Evolutionary conservation across 2,888 invertebrate genomes (phyloP).

Genomic region (Priocnemis perturbator): DNA sequence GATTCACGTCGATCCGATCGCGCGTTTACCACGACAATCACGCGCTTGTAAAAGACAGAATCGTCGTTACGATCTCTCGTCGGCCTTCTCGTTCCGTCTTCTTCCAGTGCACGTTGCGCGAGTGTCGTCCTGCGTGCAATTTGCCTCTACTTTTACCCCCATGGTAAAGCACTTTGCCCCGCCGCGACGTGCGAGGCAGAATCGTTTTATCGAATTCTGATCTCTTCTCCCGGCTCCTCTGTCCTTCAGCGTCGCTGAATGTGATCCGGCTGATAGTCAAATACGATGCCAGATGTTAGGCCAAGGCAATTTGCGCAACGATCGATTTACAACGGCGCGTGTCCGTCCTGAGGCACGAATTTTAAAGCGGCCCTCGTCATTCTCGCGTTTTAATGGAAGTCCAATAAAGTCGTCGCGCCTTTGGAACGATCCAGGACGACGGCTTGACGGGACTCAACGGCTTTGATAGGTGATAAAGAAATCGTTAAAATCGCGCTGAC

Average conservation of each 20-base stretch:
- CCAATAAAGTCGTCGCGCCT: constrained; percentile 53
- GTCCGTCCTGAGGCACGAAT: constrained; percentile 18
- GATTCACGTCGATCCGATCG: constrained; percentile 49
- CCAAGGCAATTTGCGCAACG: constrained; percentile 60
- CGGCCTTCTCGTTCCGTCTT: constrained; percentile 16
- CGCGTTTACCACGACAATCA: constrained; percentile 47
- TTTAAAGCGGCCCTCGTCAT: constrained; percentile 3
- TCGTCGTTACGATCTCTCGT: constrained; percentile 40
- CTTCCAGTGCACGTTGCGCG: constrained; percentile 15
- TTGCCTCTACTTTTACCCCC: constrained; percentile 26
- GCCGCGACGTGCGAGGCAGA: constrained; percentile 29
- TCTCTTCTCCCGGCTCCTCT: constrained; percentile 44
- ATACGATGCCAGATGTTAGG: constrained; percentile 58
- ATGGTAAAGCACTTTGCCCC: constrained; percentile 44
- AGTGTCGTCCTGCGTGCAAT: constrained; percentile 27
- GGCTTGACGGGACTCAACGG: constrained; percentile 25
- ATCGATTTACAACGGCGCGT: constrained; percentile 56
- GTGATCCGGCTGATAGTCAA: constrained; percentile 65
- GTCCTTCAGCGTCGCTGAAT: constrained; percentile 53
- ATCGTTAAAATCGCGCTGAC: constrained; percentile 25
- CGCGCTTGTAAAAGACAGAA: constrained; percentile 46
- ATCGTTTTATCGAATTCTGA: constrained; percentile 59
- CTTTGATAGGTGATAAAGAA: constrained; percentile 23
- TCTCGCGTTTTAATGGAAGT: constrained; percentile 47
- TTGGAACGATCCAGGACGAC: constrained; percentile 36